Percentiles rank a stretch among this genome's conserved stretches.
Conservation (phyloP, 2,888 invertebrate genomes). For the Autographa pulchrina region DNA sequence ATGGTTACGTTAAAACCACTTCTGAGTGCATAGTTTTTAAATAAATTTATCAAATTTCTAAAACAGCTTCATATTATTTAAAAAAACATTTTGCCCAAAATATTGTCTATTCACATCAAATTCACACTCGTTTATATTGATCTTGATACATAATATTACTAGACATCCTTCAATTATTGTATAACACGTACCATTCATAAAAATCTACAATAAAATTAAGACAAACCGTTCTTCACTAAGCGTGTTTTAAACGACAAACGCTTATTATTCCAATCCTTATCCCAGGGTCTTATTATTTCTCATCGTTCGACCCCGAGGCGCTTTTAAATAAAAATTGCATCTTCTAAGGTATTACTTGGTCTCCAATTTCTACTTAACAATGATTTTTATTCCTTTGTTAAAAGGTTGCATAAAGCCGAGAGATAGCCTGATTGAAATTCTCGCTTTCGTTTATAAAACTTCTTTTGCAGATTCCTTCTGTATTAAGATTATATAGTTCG, state of each 20-base stretch:
- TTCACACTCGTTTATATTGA: no score
- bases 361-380: constrained; percentile 61
- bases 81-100: no score
- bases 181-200: not conserved
- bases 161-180: no score
- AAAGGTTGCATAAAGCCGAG: constrained; percentile 37
- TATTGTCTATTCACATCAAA: no score
- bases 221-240: constrained; percentile 27
- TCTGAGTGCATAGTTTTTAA: no score
- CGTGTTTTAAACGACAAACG: constrained; percentile 29
- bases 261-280: constrained; percentile 45
- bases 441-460: constrained; percentile 55
- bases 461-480: constrained; percentile 37
- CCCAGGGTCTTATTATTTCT: constrained; percentile 44
- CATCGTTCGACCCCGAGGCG: constrained; percentile 38
- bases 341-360: constrained; percentile 58
- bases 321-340: constrained; percentile 69
- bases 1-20: no score
- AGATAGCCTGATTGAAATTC: constrained; percentile 74
- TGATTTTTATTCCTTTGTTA: constrained; percentile 71
- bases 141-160: no score
- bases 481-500: constrained; percentile 56
- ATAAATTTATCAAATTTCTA: no score
- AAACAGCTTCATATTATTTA: no score
- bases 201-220: constrained; percentile 28